Base-by-base conservation (phyloP, 2,797 vertebrate genomes). In the Lagorchestes hirsutus region DNA sequence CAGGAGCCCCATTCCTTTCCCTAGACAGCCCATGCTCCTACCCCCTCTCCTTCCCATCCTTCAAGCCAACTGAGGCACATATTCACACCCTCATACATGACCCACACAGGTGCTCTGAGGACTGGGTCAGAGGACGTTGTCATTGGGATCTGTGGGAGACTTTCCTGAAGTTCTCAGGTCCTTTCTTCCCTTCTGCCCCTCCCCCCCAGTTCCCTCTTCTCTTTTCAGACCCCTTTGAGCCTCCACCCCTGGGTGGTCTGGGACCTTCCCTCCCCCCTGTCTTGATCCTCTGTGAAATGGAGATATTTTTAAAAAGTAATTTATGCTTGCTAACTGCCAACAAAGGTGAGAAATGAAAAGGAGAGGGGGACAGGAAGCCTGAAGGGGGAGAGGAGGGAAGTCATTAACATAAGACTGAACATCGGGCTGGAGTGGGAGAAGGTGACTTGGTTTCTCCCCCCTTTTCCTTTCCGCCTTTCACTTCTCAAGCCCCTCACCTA, bases 291-390 rank as follows among this genome's bases (percentile, higher is more conserved):
- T 50, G 40, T 87, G 40, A 87, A 87, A 50, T 87, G 74, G 24
- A 87, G 74, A 11, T 87, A 87, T 87, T 87, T 87, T 87, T 87
- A 50, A 46, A 46, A 87, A 87, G 74, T 87, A 87, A 87, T 87
- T 87, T 50, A 87, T 87, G 50, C 74, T 46, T 50, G 74, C 74
- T 46, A 50, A 46, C 22, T 46, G 74, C 74, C 74, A n/a, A 28
- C 34, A 52, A 22, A 27, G 56, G 91, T 55, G 91, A 92, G 91
- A 92, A 58, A 92, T 50, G 87, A 52, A 54, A 50, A 22, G 58
- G 58, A 13, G 52, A 34, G n/a, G 0, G 9, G 31, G 40, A 11
- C 5, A 0, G 11, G 93, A 55, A 14, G 91, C 56, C 16, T 56
- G 22, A 29, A 67, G 6, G 56, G 28, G 4, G 0, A 52, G 11